phyloP scores from a whole-genome alignment of 2,797 vertebrate species.

The Tarsius wallacei region DNA sequence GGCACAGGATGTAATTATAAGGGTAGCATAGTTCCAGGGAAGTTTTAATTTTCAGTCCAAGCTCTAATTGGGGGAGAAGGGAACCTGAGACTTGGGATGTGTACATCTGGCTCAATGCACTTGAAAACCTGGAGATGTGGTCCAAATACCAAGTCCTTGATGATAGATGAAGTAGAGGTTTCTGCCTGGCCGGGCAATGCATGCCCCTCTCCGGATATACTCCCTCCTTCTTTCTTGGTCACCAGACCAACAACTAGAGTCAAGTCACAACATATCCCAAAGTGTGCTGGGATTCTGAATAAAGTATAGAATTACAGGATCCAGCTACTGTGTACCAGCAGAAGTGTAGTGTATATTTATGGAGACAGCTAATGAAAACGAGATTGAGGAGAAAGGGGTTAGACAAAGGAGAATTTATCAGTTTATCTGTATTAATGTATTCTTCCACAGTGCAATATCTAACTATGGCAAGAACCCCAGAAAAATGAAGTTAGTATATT shows the following conservation, averaged over 20 bases:
- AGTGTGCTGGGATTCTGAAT: not conserved
- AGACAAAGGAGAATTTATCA: not conserved
- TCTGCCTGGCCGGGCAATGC: not conserved
- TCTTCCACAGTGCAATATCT: not conserved
- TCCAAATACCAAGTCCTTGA: not conserved
- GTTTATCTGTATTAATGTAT: not conserved
- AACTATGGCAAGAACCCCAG: not conserved
- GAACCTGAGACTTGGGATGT: not conserved
- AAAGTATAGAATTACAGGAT: not conserved
- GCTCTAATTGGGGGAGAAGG: not conserved
- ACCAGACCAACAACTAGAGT: not conserved
- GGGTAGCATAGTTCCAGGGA: constrained; percentile 15
- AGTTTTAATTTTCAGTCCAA: constrained; percentile 4
- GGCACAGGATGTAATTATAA: not conserved
- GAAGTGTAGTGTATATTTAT: not conserved
- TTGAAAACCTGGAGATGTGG: constrained; percentile 24
- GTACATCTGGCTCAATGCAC: not conserved
- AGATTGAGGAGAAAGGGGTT: not conserved
- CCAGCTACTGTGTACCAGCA: not conserved
- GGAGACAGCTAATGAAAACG: constrained; percentile 29
- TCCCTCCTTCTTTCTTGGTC: not conserved
- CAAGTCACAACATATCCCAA: not conserved
- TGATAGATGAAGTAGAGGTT: not conserved
- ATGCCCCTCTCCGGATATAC: fast-evolving
- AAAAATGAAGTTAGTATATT: not conserved